These are phyloP conservation scores for Parapristionchus giblindavisi DNA, from an alignment of 2,888 invertebrate species.

Conservation along the genomic window DNA sequence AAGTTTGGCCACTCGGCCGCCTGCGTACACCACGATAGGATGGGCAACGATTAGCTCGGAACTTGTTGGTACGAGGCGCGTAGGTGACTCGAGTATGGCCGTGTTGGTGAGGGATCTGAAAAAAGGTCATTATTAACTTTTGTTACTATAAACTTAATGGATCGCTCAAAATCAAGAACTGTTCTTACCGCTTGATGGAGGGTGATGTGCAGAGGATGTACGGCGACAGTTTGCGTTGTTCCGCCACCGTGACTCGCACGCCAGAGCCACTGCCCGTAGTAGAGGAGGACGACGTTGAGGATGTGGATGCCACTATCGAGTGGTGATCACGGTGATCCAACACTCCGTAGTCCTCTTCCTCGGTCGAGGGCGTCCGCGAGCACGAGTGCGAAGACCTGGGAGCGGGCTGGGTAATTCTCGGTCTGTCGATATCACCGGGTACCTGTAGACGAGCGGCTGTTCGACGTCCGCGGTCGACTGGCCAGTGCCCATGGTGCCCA, in stretches of 20 bases:
- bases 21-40: constrained; percentile 1
- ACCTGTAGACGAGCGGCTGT: too few species aligned
- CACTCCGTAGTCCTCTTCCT: neutral
- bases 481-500: too few species aligned
- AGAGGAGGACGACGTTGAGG: neutral
- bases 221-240: neutral
- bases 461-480: too few species aligned
- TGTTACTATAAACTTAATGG: too few species aligned
- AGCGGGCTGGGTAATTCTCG: too few species aligned
- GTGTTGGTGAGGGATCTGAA: constrained; percentile 20
- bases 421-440: too few species aligned
- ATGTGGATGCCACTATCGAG: neutral
- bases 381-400: too few species aligned
- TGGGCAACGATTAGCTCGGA: constrained; percentile 21
- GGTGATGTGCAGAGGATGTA: constrained; percentile 25
- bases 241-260: neutral
- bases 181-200: constrained; percentile 32
- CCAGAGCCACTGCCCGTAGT: neutral
- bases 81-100: constrained; percentile 21
- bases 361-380: neutral
- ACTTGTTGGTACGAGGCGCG: constrained; percentile 12
- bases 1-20: neutral
- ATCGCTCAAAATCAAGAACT: too few species aligned
- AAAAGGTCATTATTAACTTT: too few species aligned
- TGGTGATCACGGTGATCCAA: too few species aligned